These are phyloP conservation scores for Eptesicus fuscus DNA, from an alignment of 2,113 vertebrate genomes.

Conservation along the genomic window DNA sequence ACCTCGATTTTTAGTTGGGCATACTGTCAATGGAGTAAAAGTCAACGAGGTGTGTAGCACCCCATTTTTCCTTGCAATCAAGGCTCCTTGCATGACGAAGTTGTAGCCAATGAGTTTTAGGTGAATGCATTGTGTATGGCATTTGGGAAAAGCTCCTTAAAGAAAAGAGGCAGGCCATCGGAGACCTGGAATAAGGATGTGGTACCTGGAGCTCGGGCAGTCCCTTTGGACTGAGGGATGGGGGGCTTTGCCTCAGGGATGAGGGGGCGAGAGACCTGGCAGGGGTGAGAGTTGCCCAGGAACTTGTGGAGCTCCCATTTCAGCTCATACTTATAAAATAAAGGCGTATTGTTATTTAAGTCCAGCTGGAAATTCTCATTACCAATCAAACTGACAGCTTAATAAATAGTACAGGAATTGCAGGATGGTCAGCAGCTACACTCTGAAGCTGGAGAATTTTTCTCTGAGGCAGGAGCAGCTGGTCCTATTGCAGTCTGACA, in stretches of 20 bases:
- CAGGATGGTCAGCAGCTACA: neutral
- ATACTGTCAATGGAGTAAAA: neutral
- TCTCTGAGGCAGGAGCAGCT: slow-evolving; percentile 38
- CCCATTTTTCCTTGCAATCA: neutral
- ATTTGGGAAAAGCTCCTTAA: neutral
- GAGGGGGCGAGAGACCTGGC: neutral
- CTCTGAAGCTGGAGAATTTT: slow-evolving; percentile 12
- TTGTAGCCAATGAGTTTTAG: neutral
- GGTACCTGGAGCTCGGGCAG: neutral
- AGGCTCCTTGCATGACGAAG: neutral
- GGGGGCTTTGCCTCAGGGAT: neutral
- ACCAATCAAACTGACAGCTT: neutral
- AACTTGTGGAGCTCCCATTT: neutral
- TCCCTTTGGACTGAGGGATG: neutral
- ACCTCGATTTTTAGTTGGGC: neutral
- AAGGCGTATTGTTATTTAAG: neutral
- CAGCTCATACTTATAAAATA: neutral
- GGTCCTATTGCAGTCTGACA: slow-evolving; percentile 28
- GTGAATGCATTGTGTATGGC: neutral
- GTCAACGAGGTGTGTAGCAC: neutral
- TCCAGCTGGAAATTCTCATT: neutral
- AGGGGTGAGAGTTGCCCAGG: neutral
- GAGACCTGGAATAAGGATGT: neutral
- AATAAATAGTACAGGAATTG: neutral
- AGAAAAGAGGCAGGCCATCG: neutral